phyloP scores from a whole-genome alignment of 2,797 vertebrate species.

The Phalloptychus januarius region DNA sequence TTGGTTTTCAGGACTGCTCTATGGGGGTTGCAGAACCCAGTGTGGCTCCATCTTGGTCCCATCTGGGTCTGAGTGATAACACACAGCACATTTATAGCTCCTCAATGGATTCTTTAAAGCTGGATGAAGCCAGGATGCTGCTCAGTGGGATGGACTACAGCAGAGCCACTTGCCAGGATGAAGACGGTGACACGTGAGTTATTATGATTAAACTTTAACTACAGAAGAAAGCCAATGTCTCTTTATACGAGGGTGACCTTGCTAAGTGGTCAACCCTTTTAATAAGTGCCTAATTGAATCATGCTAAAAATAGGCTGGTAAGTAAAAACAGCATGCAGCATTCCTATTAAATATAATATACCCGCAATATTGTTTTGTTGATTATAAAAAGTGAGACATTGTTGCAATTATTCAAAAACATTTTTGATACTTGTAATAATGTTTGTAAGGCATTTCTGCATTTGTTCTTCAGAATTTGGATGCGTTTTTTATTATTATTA shows the following conservation, averaged over 20 bases:
- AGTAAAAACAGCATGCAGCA: not conserved
- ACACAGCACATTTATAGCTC: slow-evolving; percentile 49
- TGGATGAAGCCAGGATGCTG: slow-evolving; percentile 83
- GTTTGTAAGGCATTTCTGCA: too few relatives aligned
- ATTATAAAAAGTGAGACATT: not conserved
- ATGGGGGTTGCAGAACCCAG: slow-evolving; percentile 46
- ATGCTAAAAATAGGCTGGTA: not conserved
- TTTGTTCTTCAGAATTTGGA: too few relatives aligned
- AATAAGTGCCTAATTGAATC: not conserved
- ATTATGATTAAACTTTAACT: too few relatives aligned
- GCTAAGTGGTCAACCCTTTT: too few relatives aligned
- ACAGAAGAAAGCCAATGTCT: too few relatives aligned
- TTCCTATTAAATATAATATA: not conserved
- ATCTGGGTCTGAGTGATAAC: slow-evolving; percentile 41
- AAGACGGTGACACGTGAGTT: slow-evolving; percentile 89
- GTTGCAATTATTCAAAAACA: too few relatives aligned
- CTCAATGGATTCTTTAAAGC: slow-evolving; percentile 70
- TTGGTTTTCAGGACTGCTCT: slow-evolving; percentile 49
- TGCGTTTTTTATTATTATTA: not conserved
- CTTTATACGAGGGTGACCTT: too few relatives aligned
- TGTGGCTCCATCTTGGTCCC: slow-evolving; percentile 57
- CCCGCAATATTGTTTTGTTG: not conserved
- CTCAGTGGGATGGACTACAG: slow-evolving; percentile 81
- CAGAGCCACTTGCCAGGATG: slow-evolving; percentile 84
- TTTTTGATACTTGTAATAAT: too few relatives aligned